Conservation (phyloP, 1,140 invertebrate genomes). For the Venustaconcha ellipsiformis region DNA sequence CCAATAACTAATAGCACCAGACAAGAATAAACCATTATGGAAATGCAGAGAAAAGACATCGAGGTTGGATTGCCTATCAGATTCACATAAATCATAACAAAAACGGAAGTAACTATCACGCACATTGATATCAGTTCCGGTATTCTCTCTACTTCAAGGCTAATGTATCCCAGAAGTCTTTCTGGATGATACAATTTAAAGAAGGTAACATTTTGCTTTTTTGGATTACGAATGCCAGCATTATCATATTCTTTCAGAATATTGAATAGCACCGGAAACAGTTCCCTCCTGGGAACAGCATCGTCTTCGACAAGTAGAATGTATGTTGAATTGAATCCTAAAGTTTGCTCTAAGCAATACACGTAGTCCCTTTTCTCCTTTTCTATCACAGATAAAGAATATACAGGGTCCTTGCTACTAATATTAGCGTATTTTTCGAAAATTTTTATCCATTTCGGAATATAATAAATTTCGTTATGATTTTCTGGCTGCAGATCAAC, state of each 20-base stretch:
- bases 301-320: constrained; percentile 20
- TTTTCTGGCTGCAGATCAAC: constrained; percentile 4
- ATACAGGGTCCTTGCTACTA: background rate
- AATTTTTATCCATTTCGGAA: constrained; percentile 19
- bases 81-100: background rate
- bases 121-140: constrained; percentile 8
- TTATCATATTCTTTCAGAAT: background rate
- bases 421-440: background rate
- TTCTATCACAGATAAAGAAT: background rate
- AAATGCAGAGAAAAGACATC: background rate
- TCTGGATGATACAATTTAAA: constrained; percentile 15
- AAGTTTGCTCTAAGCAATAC: constrained; percentile 16
- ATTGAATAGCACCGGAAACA: constrained; percentile 5
- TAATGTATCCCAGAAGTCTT: constrained; percentile 10
- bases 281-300: constrained; percentile 4
- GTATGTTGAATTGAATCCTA: constrained; percentile 11
- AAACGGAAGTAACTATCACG: background rate
- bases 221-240: background rate
- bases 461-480: constrained; percentile 7
- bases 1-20: constrained; percentile 8
- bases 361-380: constrained; percentile 26
- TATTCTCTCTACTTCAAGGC: constrained; percentile 5
- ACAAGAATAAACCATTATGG: constrained; percentile 2
- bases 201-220: background rate
- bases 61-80: too few relatives aligned